Percentiles rank a stretch among this genome's conserved stretches.
Evolutionary conservation across 2,888 invertebrate species (phyloP).

Genomic region (Drosophila emarginata): DNA sequence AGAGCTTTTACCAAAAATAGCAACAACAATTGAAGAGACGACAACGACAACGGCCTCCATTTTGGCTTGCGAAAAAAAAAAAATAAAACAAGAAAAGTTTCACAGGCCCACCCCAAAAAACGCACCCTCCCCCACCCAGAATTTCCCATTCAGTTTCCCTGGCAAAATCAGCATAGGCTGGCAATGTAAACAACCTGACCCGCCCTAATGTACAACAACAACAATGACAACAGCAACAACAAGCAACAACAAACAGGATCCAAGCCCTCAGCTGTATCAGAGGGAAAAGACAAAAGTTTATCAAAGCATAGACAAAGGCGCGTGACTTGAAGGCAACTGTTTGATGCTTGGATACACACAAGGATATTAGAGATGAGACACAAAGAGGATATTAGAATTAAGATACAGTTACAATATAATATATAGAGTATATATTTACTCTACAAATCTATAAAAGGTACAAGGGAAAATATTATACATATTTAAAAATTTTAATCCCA

Average conservation of each 20-base stretch:
- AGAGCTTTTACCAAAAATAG: slow-evolving; percentile 64
- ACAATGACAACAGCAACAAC: slow-evolving; percentile 16
- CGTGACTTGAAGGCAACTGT: slow-evolving; percentile 63
- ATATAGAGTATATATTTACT: no score
- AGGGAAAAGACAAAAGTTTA: slow-evolving; percentile 57
- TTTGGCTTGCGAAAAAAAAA: slow-evolving; percentile 29
- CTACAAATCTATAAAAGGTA: no score
- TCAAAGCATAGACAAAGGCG: slow-evolving; percentile 71
- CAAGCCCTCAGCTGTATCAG: not conserved
- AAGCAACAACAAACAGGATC: not conserved
- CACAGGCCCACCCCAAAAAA: slow-evolving; percentile 10
- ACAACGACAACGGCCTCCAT: slow-evolving; percentile 38
- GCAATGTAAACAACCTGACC: slow-evolving; percentile 68
- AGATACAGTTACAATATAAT: no score
- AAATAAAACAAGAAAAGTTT: slow-evolving; percentile 28
- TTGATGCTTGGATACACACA: slow-evolving; percentile 11
- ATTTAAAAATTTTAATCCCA: no score
- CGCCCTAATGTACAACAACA: slow-evolving; percentile 65
- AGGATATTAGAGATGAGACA: slow-evolving; percentile 14
- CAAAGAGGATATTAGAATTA: no score
- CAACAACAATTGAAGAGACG: slow-evolving; percentile 43
- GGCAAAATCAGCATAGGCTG: not conserved
- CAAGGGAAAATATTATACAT: no score
- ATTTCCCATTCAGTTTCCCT: no score
- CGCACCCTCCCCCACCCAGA: not conserved